Evolutionary conservation across 2,797 vertebrate genomes (phyloP).

Genomic region (Hemibagrus guttatus): DNA sequence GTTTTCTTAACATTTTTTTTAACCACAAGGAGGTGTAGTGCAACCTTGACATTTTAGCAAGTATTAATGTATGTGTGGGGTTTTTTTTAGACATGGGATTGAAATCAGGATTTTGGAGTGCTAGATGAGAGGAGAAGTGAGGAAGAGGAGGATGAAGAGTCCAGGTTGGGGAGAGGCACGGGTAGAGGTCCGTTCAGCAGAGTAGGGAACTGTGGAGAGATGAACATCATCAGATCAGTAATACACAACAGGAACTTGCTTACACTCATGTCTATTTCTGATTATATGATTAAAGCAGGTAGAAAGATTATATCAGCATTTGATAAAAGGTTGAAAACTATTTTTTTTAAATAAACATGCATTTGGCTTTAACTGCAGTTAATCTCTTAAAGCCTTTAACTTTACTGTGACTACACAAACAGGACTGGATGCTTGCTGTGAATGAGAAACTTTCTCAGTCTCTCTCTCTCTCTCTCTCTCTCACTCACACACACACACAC

Average conservation of each 20-base stretch:
- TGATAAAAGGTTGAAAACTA: background rate
- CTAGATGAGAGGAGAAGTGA: constrained; percentile 86
- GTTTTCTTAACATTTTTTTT: constrained; percentile 6
- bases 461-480: background rate
- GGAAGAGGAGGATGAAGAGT: constrained; percentile 81
- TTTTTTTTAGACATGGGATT: background rate
- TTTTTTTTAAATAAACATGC: background rate
- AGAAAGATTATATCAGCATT: background rate
- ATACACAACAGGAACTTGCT: background rate
- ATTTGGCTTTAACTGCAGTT: background rate
- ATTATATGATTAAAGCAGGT: background rate
- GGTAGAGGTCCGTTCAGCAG: constrained; percentile 89
- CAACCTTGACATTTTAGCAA: constrained; percentile 49
- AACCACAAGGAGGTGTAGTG: constrained; percentile 57
- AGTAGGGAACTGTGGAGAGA: constrained; percentile 83
- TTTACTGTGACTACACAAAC: constrained; percentile 23
- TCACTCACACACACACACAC: background rate
- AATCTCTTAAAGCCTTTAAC: background rate
- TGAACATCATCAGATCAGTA: constrained; percentile 20
- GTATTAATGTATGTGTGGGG: constrained; percentile 24
- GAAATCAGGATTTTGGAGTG: constrained; percentile 88
- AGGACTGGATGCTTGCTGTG: background rate
- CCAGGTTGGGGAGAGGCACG: constrained; percentile 82
- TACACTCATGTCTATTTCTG: background rate
- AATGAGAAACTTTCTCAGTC: constrained; percentile 24